Percentiles rank a stretch among this genome's conserved stretches.
These are phyloP conservation scores for Brachypalpus laphriformis DNA, from an alignment of 2,888 invertebrate genomes.

Conservation along the genomic window DNA sequence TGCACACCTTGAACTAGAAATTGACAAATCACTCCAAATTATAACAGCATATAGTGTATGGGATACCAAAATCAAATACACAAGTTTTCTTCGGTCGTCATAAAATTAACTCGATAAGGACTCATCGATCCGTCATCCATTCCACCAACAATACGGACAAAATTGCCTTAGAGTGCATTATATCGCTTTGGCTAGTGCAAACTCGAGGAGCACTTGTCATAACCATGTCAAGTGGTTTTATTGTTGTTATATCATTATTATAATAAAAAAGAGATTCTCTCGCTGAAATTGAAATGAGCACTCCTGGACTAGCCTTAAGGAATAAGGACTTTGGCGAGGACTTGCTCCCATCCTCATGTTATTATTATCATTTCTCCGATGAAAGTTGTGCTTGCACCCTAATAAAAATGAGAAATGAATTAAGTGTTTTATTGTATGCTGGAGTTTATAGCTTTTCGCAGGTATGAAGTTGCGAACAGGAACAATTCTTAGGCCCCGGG, in stretches of 20 bases:
- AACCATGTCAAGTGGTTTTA: slow-evolving; percentile 71
- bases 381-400: not conserved
- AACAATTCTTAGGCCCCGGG: too few relatives aligned
- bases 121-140: slow-evolving; percentile 62
- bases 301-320: slow-evolving; percentile 55
- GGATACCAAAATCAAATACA: slow-evolving; percentile 32
- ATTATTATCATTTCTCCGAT: slow-evolving; percentile 10
- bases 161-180: slow-evolving; percentile 65
- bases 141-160: slow-evolving; percentile 22
- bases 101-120: slow-evolving; percentile 69
- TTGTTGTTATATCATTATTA: slow-evolving; percentile 69
- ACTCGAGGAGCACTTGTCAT: slow-evolving; percentile 64
- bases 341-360: slow-evolving; percentile 28
- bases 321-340: slow-evolving; percentile 54
- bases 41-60: not conserved
- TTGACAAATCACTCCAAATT: not conserved
- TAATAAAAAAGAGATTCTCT: slow-evolving; percentile 46
- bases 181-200: slow-evolving; percentile 69
- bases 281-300: slow-evolving; percentile 66
- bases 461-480: not conserved
- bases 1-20: slow-evolving; percentile 32
- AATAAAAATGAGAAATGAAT: not conserved
- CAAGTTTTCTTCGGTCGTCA: slow-evolving; percentile 26
- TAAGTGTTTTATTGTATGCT: not conserved
- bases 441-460: not conserved